Evolutionary conservation across 2,888 invertebrate genomes (phyloP).

Genomic region (Dicycla oo): DNA sequence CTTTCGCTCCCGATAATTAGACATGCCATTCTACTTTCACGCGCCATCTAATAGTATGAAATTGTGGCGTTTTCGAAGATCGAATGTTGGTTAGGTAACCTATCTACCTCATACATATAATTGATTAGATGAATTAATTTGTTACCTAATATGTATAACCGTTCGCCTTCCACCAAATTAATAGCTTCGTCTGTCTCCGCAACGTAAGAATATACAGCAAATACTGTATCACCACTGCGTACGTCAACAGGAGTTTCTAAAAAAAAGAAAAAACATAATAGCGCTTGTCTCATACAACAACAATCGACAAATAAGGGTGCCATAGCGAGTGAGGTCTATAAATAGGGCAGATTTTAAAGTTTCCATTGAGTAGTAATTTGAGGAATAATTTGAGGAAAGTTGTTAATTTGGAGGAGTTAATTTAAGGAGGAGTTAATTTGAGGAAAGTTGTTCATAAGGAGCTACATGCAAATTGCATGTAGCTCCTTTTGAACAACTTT

Average conservation of each 20-base stretch:
- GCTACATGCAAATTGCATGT: neutral
- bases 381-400: neutral
- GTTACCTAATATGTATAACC: constrained; percentile 94
- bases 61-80: neutral
- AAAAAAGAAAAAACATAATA: constrained; percentile 35
- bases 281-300: neutral
- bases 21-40: neutral
- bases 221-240: constrained; percentile 94
- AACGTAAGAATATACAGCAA: constrained; percentile 95
- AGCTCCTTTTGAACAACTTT: neutral
- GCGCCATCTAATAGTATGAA: neutral
- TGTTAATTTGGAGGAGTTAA: too few species aligned
- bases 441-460: too few species aligned
- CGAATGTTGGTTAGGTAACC: neutral
- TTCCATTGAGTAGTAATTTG: neutral
- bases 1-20: neutral
- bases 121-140: neutral
- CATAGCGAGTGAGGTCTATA: neutral
- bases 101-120: neutral
- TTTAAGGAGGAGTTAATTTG: too few species aligned
- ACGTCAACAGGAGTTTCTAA: constrained; percentile 88
- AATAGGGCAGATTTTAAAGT: neutral
- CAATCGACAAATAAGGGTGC: too few species aligned
- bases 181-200: constrained; percentile 97
- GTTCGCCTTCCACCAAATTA: constrained; percentile 97